phyloP scores from a whole-genome alignment of 1,140 invertebrate genomes.

The Leptinotarsa texana region DNA sequence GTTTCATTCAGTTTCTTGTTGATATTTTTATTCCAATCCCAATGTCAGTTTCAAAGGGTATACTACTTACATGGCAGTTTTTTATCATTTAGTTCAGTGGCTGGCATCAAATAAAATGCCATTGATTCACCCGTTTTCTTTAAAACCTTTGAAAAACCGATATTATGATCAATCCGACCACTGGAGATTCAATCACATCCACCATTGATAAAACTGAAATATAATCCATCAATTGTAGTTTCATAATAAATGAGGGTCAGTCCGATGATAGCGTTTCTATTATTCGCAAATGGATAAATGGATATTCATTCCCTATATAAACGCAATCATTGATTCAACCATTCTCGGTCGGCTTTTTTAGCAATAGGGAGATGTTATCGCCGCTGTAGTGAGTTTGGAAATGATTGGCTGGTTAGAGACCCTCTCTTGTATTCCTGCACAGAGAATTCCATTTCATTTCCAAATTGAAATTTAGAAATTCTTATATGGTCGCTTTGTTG shows the following conservation, averaged over 20 bases:
- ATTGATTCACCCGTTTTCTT: too few relatives aligned
- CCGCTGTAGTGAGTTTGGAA: constrained; percentile 36
- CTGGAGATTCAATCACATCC: too few relatives aligned
- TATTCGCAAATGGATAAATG: constrained; percentile 37
- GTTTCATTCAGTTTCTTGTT: too few relatives aligned
- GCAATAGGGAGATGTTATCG: constrained; percentile 42
- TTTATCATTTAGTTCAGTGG: too few relatives aligned
- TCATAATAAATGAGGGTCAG: constrained; percentile 33
- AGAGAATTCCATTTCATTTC: constrained; percentile 45
- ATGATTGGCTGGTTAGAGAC: constrained; percentile 43
- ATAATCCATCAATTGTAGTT: constrained; percentile 28
- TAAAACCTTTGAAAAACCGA: too few relatives aligned
- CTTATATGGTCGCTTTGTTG: constrained; percentile 36
- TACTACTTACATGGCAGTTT: too few relatives aligned
- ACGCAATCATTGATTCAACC: constrained; percentile 44
- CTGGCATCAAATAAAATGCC: too few relatives aligned
- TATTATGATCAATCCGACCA: too few relatives aligned
- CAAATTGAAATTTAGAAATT: constrained; percentile 47
- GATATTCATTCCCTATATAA: constrained; percentile 47
- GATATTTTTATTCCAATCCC: too few relatives aligned
- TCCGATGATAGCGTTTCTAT: constrained; percentile 40
- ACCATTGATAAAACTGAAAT: constrained; percentile 16
- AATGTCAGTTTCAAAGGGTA: too few relatives aligned
- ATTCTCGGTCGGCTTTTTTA: constrained; percentile 37
- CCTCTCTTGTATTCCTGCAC: constrained; percentile 31